A percentile compares a stretch with the other conserved stretches of the same genome.
These are phyloP conservation scores for Sakesphorus luctuosus DNA, from an alignment of 2,113 vertebrate species.

Conservation along the genomic window DNA sequence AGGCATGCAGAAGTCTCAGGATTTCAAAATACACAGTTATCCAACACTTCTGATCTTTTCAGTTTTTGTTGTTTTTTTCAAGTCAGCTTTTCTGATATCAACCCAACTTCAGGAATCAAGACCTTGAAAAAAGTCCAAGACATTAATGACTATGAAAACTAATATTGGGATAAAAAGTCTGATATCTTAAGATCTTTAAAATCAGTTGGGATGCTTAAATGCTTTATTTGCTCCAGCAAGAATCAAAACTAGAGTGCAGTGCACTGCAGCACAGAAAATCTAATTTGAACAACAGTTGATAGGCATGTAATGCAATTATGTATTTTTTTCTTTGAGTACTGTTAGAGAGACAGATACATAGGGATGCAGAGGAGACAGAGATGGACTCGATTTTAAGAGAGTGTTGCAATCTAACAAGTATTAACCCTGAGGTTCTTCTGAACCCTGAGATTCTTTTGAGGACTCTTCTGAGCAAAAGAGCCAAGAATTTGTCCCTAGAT, in stretches of 20 bases:
- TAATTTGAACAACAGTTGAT: slow-evolving; percentile 57
- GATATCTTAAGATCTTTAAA: slow-evolving; percentile 6
- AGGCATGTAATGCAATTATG: slow-evolving; percentile 42
- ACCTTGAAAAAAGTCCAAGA: slow-evolving; percentile 13
- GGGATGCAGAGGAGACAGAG: slow-evolving; percentile 22
- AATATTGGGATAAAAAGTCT: neutral
- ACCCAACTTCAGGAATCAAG: neutral
- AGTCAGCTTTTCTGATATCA: neutral
- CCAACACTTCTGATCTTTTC: neutral
- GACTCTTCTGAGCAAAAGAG: neutral
- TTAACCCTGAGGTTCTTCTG: neutral
- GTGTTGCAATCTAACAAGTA: neutral
- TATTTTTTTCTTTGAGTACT: slow-evolving; percentile 18
- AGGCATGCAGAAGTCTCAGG: neutral
- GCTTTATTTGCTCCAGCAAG: slow-evolving; percentile 23
- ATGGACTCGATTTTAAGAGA: slow-evolving; percentile 24
- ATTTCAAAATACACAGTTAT: neutral
- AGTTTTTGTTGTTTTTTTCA: neutral
- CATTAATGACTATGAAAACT: neutral
- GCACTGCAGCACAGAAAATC: slow-evolving; percentile 49
- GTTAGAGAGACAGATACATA: slow-evolving; percentile 54
- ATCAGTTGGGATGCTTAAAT: slow-evolving; percentile 8
- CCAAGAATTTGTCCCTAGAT: neutral
- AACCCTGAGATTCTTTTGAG: neutral
- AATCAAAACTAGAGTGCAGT: slow-evolving; percentile 33